Evolutionary conservation across 2,113 vertebrate genomes (phyloP).

Genomic region (Neogobius melanostomus): DNA sequence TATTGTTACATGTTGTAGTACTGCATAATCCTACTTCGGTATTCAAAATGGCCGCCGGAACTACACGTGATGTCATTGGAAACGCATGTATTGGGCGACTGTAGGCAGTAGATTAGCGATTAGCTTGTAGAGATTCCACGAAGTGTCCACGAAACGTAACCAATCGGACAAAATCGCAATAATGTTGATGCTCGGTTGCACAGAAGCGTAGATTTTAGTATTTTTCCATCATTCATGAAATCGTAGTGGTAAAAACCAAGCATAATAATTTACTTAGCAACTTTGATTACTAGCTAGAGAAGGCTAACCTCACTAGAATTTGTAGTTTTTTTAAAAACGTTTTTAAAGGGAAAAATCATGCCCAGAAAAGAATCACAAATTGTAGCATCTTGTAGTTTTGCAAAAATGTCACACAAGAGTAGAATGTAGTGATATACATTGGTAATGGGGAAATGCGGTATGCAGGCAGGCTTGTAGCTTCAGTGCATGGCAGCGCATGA

Average conservation of each 20-base stretch:
- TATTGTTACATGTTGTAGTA: no score
- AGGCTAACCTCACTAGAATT: background rate
- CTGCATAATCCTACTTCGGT: no score
- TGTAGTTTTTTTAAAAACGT: background rate
- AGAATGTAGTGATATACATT: conserved; percentile 1
- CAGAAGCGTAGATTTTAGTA: background rate
- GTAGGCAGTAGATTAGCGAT: background rate
- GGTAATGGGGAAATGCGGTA: conserved; percentile 1
- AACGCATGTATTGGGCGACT: background rate
- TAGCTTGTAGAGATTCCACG: conserved; percentile 2
- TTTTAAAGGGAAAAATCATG: conserved; percentile 1
- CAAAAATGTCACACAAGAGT: background rate
- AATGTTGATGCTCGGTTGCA: conserved; percentile 2
- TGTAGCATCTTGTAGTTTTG: conserved; percentile 8
- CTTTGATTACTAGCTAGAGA: background rate
- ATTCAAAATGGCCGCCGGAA: no score
- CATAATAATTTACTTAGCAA: background rate
- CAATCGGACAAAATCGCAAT: conserved; percentile 7
- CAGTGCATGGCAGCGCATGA: conserved; percentile 15
- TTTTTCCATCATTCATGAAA: background rate
- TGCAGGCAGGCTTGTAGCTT: conserved; percentile 8
- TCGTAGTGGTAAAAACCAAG: background rate
- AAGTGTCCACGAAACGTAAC: background rate
- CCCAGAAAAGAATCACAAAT: background rate
- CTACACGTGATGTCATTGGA: no score